phyloP scores from a whole-genome alignment of 2,797 vertebrate species.

The Hapalemur alaotrensis region DNA sequence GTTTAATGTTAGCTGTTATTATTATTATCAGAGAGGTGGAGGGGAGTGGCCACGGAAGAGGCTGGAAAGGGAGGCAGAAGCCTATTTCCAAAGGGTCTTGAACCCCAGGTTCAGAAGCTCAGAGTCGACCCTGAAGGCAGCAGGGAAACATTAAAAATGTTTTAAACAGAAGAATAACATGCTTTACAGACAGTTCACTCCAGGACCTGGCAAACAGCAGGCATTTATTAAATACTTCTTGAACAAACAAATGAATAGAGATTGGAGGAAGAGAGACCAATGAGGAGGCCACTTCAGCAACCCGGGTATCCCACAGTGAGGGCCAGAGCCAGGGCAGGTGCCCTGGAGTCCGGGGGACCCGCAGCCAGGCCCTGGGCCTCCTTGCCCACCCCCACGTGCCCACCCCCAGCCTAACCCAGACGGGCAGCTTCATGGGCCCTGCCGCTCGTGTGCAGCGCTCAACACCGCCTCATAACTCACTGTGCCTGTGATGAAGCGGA shows the following conservation, averaged over 20 bases:
- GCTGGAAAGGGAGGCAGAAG: background rate
- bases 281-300: background rate
- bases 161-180: background rate
- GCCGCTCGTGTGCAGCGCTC: conserved; percentile 49
- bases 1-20: accelerated
- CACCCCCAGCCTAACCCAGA: background rate
- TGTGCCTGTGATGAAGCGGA: conserved; percentile 90
- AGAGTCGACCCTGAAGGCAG: background rate
- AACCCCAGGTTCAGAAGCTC: background rate
- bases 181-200: conserved; percentile 9
- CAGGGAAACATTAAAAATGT: background rate
- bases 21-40: background rate
- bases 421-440: conserved; percentile 34
- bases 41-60: background rate
- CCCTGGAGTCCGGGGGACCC: background rate
- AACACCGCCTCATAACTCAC: conserved; percentile 85
- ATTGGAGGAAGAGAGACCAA: background rate
- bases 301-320: background rate
- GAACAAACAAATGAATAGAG: background rate
- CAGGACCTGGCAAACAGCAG: conserved; percentile 40
- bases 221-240: conserved; percentile 42
- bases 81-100: background rate
- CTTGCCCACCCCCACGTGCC: background rate
- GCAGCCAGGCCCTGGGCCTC: background rate
- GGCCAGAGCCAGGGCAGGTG: background rate